Evolutionary conservation across 2,797 vertebrate genomes (phyloP).

Genomic region (Rhincodon typus): DNA sequence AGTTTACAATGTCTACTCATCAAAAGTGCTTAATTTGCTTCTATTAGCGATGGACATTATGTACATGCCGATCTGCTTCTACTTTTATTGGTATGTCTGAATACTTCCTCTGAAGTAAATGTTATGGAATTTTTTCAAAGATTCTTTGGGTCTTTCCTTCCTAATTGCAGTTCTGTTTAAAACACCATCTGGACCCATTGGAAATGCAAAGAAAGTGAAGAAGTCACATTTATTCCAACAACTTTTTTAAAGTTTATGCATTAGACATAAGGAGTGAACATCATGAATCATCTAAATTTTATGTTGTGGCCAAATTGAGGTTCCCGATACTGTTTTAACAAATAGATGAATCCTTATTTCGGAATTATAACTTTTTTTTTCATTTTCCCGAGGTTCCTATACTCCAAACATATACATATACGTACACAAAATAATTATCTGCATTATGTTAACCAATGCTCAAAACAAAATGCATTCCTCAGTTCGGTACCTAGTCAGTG

Average conservation of each 20-base stretch:
- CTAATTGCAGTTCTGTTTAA: too few species aligned
- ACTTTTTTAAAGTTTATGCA: too few species aligned
- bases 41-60: too few species aligned
- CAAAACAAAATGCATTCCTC: neutral
- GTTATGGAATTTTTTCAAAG: neutral
- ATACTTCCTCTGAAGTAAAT: neutral
- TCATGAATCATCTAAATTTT: neutral
- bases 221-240: too few species aligned
- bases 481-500: neutral
- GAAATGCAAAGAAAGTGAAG: too few species aligned
- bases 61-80: too few species aligned
- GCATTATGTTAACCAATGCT: neutral
- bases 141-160: too few species aligned
- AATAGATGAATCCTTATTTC: too few species aligned
- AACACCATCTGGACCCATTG: too few species aligned
- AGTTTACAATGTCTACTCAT: neutral
- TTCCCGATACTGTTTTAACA: too few species aligned
- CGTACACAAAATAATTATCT: neutral
- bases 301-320: too few species aligned
- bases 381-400: neutral
- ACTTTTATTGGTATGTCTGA: neutral
- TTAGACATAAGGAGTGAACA: too few species aligned
- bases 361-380: neutral
- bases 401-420: neutral
- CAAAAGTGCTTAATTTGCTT: neutral